These are phyloP conservation scores for Triplophysa bombifrons DNA, from an alignment of 2,797 vertebrate species.

Conservation along the genomic window DNA sequence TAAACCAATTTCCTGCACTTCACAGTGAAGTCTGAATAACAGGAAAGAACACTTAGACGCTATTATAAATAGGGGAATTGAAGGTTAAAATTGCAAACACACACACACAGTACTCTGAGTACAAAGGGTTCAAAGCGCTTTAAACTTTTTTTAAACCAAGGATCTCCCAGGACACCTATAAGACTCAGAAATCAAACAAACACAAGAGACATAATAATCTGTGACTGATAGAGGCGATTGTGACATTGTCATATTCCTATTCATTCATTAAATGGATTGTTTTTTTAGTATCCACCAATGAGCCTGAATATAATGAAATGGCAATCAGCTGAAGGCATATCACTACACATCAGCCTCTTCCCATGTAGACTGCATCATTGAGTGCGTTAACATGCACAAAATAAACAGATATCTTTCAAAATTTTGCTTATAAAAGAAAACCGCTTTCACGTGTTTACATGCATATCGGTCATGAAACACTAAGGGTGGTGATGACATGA, in stretches of 20 bases:
- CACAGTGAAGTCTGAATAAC: conserved; percentile 44
- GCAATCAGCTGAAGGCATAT: background rate
- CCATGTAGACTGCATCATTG: background rate
- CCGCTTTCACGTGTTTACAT: too few relatives aligned
- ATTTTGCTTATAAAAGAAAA: too few relatives aligned
- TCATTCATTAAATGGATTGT: background rate
- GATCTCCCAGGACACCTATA: background rate
- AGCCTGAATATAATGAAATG: too few relatives aligned
- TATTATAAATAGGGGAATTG: conserved; percentile 46
- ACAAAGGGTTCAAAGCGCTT: background rate
- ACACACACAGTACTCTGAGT: background rate
- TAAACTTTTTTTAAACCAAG: background rate
- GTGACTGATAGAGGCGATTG: background rate
- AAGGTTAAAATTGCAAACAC: background rate
- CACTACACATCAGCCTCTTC: background rate
- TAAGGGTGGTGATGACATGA: too few relatives aligned
- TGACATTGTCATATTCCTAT: background rate
- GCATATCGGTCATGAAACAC: too few relatives aligned
- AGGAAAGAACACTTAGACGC: conserved; percentile 48
- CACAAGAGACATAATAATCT: too few relatives aligned
- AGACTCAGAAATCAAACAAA: background rate
- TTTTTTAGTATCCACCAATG: background rate
- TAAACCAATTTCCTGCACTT: conserved; percentile 39
- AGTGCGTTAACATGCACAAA: too few relatives aligned
- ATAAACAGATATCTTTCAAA: too few relatives aligned